A percentile compares a stretch with the other conserved stretches of the same genome.
phyloP scores from a whole-genome alignment of 2,888 invertebrate genomes.

The Mantis religiosa region DNA sequence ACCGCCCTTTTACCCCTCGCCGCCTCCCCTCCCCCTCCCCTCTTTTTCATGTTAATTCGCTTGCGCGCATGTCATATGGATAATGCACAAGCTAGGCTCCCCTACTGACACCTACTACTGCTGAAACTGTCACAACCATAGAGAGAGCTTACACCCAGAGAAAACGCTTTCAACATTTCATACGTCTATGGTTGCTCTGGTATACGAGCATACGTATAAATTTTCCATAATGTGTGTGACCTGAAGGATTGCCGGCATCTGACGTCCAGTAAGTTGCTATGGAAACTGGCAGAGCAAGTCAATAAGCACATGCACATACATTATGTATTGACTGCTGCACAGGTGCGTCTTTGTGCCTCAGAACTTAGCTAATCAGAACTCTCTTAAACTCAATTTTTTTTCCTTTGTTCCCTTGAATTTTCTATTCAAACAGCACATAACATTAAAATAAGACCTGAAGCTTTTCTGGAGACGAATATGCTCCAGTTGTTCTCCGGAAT shows the following conservation, averaged over 20 bases:
- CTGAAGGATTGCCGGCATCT: not conserved
- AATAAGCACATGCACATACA: too few species aligned
- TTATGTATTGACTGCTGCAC: too few species aligned
- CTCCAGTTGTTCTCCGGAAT: too few species aligned
- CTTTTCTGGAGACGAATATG: too few species aligned
- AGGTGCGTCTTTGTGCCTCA: too few species aligned
- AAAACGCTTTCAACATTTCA: not conserved
- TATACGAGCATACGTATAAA: not conserved
- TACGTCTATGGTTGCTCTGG: not conserved
- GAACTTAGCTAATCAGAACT: too few species aligned
- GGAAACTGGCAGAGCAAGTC: not conserved
- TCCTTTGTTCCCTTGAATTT: too few species aligned
- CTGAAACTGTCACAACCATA: not conserved
- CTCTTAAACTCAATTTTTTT: too few species aligned
- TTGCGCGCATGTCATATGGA: not conserved
- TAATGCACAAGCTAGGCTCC: not conserved
- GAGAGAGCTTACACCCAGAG: not conserved
- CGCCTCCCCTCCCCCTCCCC: not conserved
- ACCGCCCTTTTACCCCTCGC: constrained; percentile 11
- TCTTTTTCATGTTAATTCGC: constrained; percentile 5
- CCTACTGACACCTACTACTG: not conserved
- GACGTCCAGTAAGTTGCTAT: not conserved
- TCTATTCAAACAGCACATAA: too few species aligned
- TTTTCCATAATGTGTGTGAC: not conserved
- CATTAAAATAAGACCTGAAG: too few species aligned